Conservation (phyloP, 2,113 vertebrate species). For the Myocastor coypus region DNA sequence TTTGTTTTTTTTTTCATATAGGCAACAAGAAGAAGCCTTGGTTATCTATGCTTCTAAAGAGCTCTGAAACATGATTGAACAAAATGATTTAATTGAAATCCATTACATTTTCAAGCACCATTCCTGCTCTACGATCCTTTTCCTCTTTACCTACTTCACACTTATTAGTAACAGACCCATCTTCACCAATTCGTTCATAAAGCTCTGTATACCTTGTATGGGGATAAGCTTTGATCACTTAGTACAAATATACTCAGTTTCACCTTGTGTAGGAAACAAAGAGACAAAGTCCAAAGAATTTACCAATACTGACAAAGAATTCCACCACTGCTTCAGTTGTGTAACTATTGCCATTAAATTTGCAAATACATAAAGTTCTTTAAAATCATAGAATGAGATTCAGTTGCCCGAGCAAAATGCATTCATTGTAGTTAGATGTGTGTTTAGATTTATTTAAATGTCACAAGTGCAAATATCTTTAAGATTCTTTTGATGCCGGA, state of each 20-base stretch:
- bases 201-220: not conserved
- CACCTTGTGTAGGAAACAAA: not conserved
- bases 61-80: not conserved
- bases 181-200: conserved; percentile 42
- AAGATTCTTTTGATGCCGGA: not conserved
- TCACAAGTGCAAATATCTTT: not conserved
- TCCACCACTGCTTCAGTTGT: not conserved
- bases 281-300: conserved; percentile 14
- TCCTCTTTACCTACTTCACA: conserved; percentile 20
- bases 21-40: not conserved
- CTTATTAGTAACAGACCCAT: conserved; percentile 19
- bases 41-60: conserved; percentile 18
- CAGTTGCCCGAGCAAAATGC: not conserved
- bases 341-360: not conserved
- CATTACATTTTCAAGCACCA: conserved; percentile 33
- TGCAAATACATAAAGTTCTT: not conserved
- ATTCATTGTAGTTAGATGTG: not conserved
- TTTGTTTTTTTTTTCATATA: not conserved
- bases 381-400: not conserved
- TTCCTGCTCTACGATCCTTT: conserved; percentile 34
- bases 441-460: not conserved
- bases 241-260: not conserved
- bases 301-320: not conserved
- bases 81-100: conserved; percentile 57
- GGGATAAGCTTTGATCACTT: conserved; percentile 38